Evolutionary conservation across 2,113 vertebrate species (phyloP).

Genomic region (Siniperca knerii): DNA sequence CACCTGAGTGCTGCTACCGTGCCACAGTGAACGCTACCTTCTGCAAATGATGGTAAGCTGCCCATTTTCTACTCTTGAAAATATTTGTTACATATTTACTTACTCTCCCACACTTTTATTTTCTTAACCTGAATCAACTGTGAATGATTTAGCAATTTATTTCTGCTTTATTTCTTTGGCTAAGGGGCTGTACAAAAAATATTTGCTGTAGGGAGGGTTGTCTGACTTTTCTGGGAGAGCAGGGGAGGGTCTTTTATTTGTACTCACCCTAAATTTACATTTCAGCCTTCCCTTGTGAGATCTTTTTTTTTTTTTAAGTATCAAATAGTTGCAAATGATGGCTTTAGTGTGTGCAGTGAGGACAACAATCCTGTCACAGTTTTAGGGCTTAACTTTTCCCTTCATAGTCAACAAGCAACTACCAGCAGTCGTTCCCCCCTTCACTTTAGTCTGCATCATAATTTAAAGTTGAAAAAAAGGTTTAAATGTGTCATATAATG

Average conservation of each 20-base stretch:
- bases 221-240: not conserved
- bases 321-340: not conserved
- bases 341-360: not conserved
- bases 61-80: not conserved
- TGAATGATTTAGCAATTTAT: not conserved
- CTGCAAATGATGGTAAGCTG: conserved; percentile 71
- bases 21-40: conserved; percentile 19
- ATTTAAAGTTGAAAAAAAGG: not conserved
- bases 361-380: no score
- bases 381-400: not conserved
- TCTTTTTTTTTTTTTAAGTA: not conserved
- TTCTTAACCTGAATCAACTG: not conserved
- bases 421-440: not conserved
- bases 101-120: not conserved
- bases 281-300: not conserved
- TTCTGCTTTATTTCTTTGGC: not conserved
- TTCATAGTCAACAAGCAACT: not conserved
- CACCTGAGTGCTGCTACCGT: conserved; percentile 42
- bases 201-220: not conserved
- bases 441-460: not conserved
- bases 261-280: not conserved
- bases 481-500: not conserved
- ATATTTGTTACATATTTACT: not conserved
- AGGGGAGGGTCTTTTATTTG: not conserved
- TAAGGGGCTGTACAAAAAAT: not conserved